These are phyloP conservation scores for Pseudopleuronectes americanus DNA, from an alignment of 2,797 vertebrate species.

Conservation along the genomic window DNA sequence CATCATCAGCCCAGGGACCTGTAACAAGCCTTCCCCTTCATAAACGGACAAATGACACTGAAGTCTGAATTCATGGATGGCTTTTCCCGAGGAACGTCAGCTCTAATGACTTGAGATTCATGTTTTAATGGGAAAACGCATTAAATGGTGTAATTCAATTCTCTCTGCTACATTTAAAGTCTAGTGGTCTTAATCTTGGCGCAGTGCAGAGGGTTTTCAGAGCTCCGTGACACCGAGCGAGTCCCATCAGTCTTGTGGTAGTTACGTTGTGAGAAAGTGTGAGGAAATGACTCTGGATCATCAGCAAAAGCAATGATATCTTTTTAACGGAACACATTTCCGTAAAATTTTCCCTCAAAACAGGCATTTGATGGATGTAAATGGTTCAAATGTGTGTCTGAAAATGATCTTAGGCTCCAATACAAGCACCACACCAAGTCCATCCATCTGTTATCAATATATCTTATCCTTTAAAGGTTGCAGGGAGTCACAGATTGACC, in stretches of 20 bases:
- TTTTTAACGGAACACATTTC: background rate
- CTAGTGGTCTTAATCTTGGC: constrained; percentile 23
- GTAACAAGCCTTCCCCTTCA: constrained; percentile 30
- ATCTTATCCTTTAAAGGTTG: too few species aligned
- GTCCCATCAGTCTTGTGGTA: constrained; percentile 24
- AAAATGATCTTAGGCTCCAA: background rate
- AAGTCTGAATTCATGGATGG: constrained; percentile 26
- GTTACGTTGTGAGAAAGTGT: constrained; percentile 32
- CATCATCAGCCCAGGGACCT: constrained; percentile 32
- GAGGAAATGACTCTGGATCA: constrained; percentile 20
- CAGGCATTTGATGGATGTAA: background rate
- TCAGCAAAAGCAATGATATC: constrained; percentile 13
- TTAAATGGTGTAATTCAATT: constrained; percentile 49
- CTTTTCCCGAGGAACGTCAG: constrained; percentile 24
- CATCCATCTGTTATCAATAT: too few species aligned
- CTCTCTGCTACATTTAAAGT: constrained; percentile 40
- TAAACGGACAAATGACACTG: constrained; percentile 24
- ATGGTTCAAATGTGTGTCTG: background rate
- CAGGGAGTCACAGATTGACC: too few species aligned
- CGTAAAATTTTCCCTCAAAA: background rate
- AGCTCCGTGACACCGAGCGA: constrained; percentile 23
- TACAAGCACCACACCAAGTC: background rate
- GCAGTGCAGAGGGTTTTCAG: constrained; percentile 19
- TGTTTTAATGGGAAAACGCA: constrained; percentile 29
- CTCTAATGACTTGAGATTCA: constrained; percentile 33